Conservation (phyloP, 2,888 invertebrate genomes). For the Conus canariensis region DNA sequence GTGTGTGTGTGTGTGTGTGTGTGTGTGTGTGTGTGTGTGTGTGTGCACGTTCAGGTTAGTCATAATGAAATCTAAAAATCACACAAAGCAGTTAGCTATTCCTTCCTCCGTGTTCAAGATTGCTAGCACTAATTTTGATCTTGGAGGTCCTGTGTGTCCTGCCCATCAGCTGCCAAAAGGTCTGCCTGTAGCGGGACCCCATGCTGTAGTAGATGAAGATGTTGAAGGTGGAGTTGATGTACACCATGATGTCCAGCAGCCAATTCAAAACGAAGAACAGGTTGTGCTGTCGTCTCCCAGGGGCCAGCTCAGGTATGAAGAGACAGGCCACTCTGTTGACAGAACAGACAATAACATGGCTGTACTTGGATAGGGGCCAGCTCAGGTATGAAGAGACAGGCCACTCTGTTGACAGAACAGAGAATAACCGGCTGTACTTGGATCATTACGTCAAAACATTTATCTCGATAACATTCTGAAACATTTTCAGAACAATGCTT, state of each 20-base stretch:
- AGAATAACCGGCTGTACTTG: neutral
- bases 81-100: too few species aligned
- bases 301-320: too few species aligned
- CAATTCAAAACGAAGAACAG: too few species aligned
- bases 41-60: too few species aligned
- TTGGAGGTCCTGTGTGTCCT: neutral
- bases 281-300: too few species aligned
- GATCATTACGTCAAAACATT: neutral
- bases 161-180: neutral
- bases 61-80: too few species aligned
- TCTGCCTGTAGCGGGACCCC: neutral
- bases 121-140: too few species aligned
- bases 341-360: neutral
- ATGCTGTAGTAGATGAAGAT: neutral
- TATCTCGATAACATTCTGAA: neutral
- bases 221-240: conserved; percentile 2
- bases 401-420: neutral
- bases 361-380: neutral
- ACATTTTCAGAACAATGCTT: neutral
- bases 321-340: too few species aligned
- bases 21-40: too few species aligned
- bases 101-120: too few species aligned
- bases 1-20: too few species aligned
- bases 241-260: neutral
- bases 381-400: neutral